These are phyloP conservation scores for Latrodectus hesperus DNA, from an alignment of 2,888 invertebrate species.

Conservation along the genomic window DNA sequence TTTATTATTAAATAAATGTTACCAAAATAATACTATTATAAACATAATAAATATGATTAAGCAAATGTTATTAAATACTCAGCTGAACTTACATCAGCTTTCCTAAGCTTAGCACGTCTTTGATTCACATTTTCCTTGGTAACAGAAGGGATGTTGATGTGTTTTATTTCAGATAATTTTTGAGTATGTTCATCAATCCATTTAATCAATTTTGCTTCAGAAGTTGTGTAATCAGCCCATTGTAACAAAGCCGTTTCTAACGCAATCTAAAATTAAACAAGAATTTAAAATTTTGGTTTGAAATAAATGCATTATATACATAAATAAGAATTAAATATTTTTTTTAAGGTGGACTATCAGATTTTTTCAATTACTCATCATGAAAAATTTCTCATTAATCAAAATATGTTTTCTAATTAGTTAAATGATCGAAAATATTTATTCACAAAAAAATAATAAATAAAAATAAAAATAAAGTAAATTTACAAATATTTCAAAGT, in stretches of 20 bases:
- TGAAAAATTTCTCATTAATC: no score
- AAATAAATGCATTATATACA: no score
- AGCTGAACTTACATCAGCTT: conserved; percentile 80
- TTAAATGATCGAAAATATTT: no score
- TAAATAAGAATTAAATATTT: no score
- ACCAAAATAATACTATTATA: neutral
- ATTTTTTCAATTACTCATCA: no score
- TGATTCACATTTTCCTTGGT: conserved; percentile 81
- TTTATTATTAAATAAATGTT: neutral
- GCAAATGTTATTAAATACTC: no score
- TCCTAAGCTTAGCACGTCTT: conserved; percentile 89
- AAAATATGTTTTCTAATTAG: no score
- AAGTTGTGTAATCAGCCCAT: conserved; percentile 97
- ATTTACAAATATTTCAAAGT: no score
- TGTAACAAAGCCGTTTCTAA: conserved; percentile 91
- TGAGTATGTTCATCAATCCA: conserved; percentile 96
- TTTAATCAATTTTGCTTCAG: conserved; percentile 91
- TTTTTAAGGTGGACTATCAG: no score
- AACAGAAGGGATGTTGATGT: conserved; percentile 43
- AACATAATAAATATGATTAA: neutral
- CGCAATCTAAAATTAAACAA: conserved; percentile 75
- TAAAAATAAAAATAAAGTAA: no score
- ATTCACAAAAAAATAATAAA: no score
- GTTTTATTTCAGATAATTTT: conserved; percentile 77
- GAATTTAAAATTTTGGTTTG: no score